Conservation (phyloP, 1,140 invertebrate genomes). For the Drosophila repleta region DNA sequence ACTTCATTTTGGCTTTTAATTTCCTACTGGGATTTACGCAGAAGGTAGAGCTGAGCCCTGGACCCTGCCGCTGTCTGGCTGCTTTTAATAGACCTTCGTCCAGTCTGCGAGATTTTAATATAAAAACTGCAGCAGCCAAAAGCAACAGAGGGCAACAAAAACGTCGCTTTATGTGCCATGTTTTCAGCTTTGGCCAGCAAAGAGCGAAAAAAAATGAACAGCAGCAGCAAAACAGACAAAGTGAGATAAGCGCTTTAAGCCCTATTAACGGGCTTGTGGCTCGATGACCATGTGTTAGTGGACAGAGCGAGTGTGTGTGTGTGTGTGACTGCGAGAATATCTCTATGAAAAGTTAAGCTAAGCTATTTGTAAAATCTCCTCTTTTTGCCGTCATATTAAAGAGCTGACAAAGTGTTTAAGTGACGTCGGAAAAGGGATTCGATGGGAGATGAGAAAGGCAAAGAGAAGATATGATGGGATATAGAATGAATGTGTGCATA, state of each 20-base stretch:
- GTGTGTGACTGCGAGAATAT: not conserved
- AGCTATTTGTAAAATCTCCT: conserved; percentile 16
- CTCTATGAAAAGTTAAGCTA: conserved; percentile 32
- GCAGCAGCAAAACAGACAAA: conserved; percentile 17
- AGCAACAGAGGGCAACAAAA: conserved; percentile 46
- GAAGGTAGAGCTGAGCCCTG: conserved; percentile 59
- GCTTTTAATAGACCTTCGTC: conserved; percentile 68
- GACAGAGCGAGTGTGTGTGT: not conserved
- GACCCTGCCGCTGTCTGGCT: conserved; percentile 42
- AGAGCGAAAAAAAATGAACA: conserved; percentile 7
- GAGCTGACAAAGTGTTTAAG: conserved; percentile 3
- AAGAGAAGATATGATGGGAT: not conserved
- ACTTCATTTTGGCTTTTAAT: conserved; percentile 82
- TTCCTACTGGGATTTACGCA: conserved; percentile 77
- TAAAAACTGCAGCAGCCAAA: conserved; percentile 73
- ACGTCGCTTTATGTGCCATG: conserved; percentile 54
- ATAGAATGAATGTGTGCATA: not conserved
- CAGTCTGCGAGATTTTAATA: conserved; percentile 77
- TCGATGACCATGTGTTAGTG: conserved; percentile 9
- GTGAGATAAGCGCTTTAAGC: conserved; percentile 77
- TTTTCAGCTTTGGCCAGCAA: conserved; percentile 28
- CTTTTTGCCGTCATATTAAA: conserved; percentile 17
- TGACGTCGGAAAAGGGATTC: not conserved
- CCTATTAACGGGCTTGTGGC: conserved; percentile 60
- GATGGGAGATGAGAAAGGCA: not conserved